Conservation (phyloP, 2,113 vertebrate species). For the Heliornis fulica region DNA sequence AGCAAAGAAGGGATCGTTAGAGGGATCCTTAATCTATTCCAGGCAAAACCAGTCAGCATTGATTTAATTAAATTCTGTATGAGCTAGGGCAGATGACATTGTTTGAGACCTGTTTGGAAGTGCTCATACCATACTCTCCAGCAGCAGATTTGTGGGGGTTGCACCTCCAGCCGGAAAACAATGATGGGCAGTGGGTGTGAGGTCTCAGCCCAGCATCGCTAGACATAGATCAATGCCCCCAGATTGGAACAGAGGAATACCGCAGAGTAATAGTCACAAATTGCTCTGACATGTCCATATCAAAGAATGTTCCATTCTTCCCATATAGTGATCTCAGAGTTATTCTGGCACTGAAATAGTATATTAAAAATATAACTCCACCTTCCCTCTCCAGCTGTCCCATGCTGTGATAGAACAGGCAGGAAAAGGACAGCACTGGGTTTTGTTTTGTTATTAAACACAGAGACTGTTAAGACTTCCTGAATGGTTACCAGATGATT, state of each 20-base stretch:
- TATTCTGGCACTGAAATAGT: not conserved
- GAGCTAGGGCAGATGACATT: not conserved
- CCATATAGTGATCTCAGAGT: not conserved
- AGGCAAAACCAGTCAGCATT: not conserved
- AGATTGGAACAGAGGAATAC: not conserved
- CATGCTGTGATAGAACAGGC: not conserved
- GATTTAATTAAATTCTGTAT: not conserved
- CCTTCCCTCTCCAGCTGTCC: not conserved
- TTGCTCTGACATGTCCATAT: not conserved
- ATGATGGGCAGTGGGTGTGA: not conserved
- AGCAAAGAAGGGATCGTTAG: not conserved
- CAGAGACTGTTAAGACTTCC: not conserved
- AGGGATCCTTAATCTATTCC: not conserved
- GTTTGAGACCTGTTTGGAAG: not conserved
- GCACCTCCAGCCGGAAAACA: not conserved
- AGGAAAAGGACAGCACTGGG: not conserved
- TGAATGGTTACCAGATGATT: not conserved
- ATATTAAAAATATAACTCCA: not conserved
- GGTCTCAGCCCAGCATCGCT: not conserved
- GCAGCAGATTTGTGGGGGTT: not conserved
- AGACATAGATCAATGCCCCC: not conserved
- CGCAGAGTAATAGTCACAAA: not conserved
- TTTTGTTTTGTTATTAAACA: not conserved
- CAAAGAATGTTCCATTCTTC: not conserved
- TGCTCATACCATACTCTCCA: accelerated